These are phyloP conservation scores for Pseudorectes ferrugineus DNA, from an alignment of 2,113 vertebrate species.

Conservation along the genomic window DNA sequence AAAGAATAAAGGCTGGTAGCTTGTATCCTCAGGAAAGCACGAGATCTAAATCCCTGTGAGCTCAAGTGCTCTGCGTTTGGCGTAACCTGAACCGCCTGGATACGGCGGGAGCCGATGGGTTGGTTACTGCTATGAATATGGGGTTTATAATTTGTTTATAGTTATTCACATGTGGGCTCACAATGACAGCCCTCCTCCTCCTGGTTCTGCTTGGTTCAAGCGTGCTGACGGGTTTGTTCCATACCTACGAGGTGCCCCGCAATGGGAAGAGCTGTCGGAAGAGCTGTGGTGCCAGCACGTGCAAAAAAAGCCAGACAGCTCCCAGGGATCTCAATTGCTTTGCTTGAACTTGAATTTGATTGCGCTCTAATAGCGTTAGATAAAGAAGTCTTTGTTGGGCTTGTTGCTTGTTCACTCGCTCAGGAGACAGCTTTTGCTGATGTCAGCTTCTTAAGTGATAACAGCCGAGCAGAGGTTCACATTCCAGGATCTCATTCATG, in stretches of 20 bases:
- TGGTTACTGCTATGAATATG: background rate
- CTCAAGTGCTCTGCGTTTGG: background rate
- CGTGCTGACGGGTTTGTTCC: background rate
- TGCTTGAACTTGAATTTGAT: background rate
- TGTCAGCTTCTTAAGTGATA: background rate
- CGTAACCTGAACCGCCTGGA: background rate
- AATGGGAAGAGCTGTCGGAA: background rate
- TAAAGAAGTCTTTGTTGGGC: constrained; percentile 37
- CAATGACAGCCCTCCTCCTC: background rate
- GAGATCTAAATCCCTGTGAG: background rate
- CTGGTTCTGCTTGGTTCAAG: background rate
- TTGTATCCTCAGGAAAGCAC: background rate
- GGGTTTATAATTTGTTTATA: background rate
- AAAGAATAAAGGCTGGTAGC: background rate
- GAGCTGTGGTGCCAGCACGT: background rate
- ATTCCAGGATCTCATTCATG: background rate
- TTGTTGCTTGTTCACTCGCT: background rate
- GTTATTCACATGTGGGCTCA: background rate
- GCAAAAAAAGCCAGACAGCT: background rate
- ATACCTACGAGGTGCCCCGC: fast-evolving
- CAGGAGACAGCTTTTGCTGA: background rate
- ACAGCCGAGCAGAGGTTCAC: background rate
- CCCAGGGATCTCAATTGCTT: background rate
- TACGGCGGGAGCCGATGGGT: background rate
- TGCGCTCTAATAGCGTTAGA: background rate